Percentiles rank a stretch among this genome's conserved stretches.
Evolutionary conservation across 2,888 invertebrate genomes (phyloP).

Genomic region (Eupithecia dodoneata): DNA sequence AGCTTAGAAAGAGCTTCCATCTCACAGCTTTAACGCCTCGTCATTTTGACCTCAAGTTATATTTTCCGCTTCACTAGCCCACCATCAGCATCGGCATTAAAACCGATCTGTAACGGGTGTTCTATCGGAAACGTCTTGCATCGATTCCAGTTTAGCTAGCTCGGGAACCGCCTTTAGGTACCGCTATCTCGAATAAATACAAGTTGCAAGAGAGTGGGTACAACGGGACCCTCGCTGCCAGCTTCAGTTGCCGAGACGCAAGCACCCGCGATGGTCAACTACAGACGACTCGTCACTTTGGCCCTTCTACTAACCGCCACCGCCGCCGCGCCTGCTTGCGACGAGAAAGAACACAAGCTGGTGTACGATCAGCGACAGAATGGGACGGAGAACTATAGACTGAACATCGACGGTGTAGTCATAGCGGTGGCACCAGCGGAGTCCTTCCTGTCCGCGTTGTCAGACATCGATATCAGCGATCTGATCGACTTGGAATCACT

Average conservation of each 20-base stretch:
- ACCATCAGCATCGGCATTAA: conserved; percentile 27
- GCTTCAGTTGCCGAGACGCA: conserved; percentile 69
- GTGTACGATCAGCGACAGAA: conserved; percentile 90
- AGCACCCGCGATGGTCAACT: conserved; percentile 78
- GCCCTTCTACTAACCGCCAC: conserved; percentile 55
- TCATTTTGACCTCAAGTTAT: conserved; percentile 3
- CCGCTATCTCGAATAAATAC: conserved; percentile 84
- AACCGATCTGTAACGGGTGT: conserved; percentile 42
- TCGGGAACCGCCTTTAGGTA: conserved; percentile 60
- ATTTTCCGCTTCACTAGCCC: conserved; percentile 12
- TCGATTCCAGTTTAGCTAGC: conserved; percentile 76
- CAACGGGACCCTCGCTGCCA: conserved; percentile 68
- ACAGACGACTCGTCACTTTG: conserved; percentile 74
- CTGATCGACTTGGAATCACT: conserved; percentile 66
- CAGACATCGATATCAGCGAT: conserved; percentile 73
- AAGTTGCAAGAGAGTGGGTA: conserved; percentile 77
- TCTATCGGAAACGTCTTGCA: conserved; percentile 62
- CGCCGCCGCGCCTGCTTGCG: conserved; percentile 56
- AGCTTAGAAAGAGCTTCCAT: not conserved
- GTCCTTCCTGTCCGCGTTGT: conserved; percentile 82
- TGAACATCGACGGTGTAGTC: conserved; percentile 88
- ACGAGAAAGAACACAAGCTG: conserved; percentile 45
- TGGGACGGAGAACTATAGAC: conserved; percentile 89
- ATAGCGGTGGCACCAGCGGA: conserved; percentile 87
- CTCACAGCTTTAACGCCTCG: not conserved